Evolutionary conservation across 2,888 invertebrate genomes (phyloP), one percentile per base, ranked within the genome.

Genomic region (Marronus borbonicus): DNA sequence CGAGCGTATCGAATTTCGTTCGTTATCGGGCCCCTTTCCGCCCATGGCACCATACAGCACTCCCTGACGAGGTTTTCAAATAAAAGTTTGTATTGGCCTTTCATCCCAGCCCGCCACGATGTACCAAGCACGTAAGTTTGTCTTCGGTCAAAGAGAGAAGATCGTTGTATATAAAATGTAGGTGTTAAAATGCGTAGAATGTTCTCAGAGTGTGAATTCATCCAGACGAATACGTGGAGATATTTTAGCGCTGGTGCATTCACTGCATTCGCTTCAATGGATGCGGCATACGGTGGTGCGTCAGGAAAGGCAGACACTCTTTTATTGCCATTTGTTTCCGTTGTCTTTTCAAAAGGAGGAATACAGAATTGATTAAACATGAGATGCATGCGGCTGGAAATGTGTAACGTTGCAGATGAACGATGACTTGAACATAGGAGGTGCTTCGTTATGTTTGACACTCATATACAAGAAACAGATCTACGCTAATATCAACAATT

Each of bases 171-270:
- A 44, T 66, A 66, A 66, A 66, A 66, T 44, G 70, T 70, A 70
- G 70, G 70, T 70, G 70, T 70, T 70, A 58, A 70, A 70, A 70
- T 70, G 70, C 70, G 36, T 58, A 14, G 36, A n/a, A 24, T 36
- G 70, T 58, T 70, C 58, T 70, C 39, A 39, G 58, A 70, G 49
- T 70, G 58, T 55, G 58, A 70, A 70, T 36, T 58, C 55, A 55
- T 58, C 55, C 17, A 70, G 36, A 49, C 49, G 50, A 50, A 39
- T 20, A 55, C 70, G 55, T 58, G 70, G 55, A 70, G 70, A 44
- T 66, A 66, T 66, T 66, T 66, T 66, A 66, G 66, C 66, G 66
- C 66, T 36, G 36, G 49, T 66, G 66, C 64, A 64, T 64, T 55
- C n/a, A 55, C 49, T 66, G 66, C 64, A 64, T 36, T 55, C 55